Conservation (phyloP, 2,113 vertebrate species). For the Alces alces region DNA sequence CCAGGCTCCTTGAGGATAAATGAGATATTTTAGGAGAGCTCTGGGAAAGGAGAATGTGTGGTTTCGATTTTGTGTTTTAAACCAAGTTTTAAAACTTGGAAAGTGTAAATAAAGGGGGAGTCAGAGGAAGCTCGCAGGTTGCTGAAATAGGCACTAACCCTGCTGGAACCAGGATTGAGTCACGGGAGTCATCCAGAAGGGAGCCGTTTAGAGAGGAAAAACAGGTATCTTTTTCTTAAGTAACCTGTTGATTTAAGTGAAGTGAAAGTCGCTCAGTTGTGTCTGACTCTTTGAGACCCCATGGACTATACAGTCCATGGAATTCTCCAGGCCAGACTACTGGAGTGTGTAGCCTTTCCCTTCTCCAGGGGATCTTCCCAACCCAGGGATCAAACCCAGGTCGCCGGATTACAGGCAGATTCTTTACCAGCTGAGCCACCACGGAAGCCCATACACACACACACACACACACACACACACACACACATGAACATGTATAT, state of each 20-base stretch:
- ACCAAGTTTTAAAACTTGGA: background rate
- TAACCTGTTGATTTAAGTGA: background rate
- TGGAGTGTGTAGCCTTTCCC: background rate
- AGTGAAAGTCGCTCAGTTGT: background rate
- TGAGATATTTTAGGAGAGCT: background rate
- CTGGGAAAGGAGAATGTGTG: background rate
- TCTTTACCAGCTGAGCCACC: background rate
- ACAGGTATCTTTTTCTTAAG: background rate
- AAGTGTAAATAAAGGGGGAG: background rate
- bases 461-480: accelerated
- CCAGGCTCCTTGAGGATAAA: background rate
- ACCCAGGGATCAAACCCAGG: background rate
- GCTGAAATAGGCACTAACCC: background rate
- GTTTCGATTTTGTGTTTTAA: constrained; percentile 30
- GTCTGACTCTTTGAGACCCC: background rate
- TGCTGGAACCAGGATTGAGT: background rate
- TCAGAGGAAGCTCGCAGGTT: background rate
- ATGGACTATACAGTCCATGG: background rate
- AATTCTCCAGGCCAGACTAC: background rate
- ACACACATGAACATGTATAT: no score
- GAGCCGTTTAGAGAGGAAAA: background rate
- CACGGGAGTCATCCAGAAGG: background rate
- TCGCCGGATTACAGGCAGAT: background rate
- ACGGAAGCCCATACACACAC: background rate
- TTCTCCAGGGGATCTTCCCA: background rate